Evolutionary conservation across 37 sponge, comb jelly and placozoan species (phyloP).

Genomic region (Tethya wilhelma): DNA sequence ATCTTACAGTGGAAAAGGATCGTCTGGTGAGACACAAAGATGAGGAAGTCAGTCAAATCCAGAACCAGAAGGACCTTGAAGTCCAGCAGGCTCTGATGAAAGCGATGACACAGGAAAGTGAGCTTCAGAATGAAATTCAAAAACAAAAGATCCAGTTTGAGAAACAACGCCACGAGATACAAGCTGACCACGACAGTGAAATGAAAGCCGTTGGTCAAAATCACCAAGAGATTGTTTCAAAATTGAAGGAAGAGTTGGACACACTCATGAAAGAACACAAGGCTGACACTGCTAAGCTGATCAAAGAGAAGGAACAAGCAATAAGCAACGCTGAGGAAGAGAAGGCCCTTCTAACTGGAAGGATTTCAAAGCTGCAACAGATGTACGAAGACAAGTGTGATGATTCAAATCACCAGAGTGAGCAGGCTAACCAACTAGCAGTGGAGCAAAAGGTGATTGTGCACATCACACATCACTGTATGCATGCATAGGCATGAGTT

Average conservation of each 20-base stretch:
- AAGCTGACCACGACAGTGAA: slow-evolving; percentile 16
- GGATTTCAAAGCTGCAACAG: slow-evolving; percentile 27
- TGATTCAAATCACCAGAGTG: slow-evolving; percentile 36
- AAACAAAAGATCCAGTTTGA: background rate
- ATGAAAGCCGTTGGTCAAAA: background rate
- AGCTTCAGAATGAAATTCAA: slow-evolving; percentile 17
- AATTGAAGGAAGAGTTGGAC: slow-evolving; percentile 38
- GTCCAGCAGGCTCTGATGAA: slow-evolving; percentile 22
- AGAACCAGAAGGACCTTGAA: slow-evolving; percentile 38
- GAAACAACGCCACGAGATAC: background rate
- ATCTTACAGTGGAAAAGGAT: slow-evolving; percentile 13
- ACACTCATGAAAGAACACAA: slow-evolving; percentile 5
- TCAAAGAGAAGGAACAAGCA: slow-evolving; percentile 7
- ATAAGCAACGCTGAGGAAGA: slow-evolving; percentile 28
- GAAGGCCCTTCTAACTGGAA: slow-evolving; percentile 13
- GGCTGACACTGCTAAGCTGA: slow-evolving; percentile 1
- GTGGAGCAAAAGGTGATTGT: slow-evolving; percentile 28
- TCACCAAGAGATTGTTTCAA: slow-evolving; percentile 24
- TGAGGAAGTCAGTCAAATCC: slow-evolving; percentile 19
- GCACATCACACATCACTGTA: too few relatives aligned
- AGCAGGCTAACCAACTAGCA: slow-evolving; percentile 19
- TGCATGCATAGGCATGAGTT: background rate
- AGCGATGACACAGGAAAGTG: slow-evolving; percentile 14
- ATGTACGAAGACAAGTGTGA: slow-evolving; percentile 48
- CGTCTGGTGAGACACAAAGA: slow-evolving; percentile 20